Base-by-base conservation (phyloP, 2,888 invertebrate genomes). In the Napeogenes inachia region DNA sequence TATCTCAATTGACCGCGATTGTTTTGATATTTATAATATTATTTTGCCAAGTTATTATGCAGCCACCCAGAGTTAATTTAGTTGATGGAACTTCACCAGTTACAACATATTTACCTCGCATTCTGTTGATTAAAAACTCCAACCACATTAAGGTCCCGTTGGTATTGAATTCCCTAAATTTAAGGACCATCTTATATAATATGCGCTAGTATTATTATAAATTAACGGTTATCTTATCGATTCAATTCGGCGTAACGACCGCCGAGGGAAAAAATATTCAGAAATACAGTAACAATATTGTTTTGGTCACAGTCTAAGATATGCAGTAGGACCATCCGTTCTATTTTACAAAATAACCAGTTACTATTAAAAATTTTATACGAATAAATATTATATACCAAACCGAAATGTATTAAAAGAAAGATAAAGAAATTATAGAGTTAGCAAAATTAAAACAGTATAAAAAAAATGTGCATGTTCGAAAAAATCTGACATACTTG, bases 221-320 rank as follows among this genome's bases (percentile, higher is more conserved):
- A 62, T 68, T 63, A 62, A 68, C 64, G 65, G 62, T 62, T 65
- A 59, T 61, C 60, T 64, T 69, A 62, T 67, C 62, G 64, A 60
- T 67, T 67, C 63, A 60, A 62, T 67, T 64, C 62, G 21, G 62
- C 57, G 63, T 64, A 69, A 64, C 63, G 68, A 68, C 66, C 58
- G 53, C 54, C 58, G 63, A 46, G 58, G 66, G 70, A 65, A 67
- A 70, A 67, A 62, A 56, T 62, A 61, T 60, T 63, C 66, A 57
- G 55, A 67, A 67, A 63, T 63, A 57, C 61, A 54, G 56, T 61
- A 63, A 66, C 67, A 65, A 63, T 56, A 59, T 62, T 54, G 60
- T 59, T 56, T n/a, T 50, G 5, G 45, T 8, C 57, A 64, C 62
- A 64, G 64, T 46, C 8, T 50, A 30, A 21, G 30, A 47, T 30